Evolutionary conservation across 2,797 vertebrate genomes (phyloP).

Genomic region (Acanthiza pusilla): DNA sequence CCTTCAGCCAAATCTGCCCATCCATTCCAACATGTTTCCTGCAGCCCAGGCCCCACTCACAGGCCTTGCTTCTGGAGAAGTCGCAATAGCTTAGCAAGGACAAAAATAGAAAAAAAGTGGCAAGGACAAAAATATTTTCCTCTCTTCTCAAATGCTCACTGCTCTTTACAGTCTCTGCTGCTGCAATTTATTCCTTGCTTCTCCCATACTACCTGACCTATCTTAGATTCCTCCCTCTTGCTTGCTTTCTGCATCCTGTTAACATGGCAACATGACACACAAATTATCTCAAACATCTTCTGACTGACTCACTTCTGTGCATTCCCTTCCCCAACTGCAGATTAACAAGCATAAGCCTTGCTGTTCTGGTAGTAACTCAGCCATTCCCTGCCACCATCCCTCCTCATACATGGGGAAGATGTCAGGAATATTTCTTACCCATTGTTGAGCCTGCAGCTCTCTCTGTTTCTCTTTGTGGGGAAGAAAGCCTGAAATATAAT

Average conservation of each 20-base stretch:
- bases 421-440: background rate
- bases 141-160: background rate
- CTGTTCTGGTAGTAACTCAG: background rate
- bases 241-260: background rate
- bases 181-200: background rate
- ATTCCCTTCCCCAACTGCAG: background rate
- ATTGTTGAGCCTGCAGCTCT: background rate
- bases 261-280: background rate
- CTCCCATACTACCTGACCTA: background rate
- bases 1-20: background rate
- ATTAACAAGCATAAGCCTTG: background rate
- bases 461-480: background rate
- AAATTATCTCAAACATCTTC: background rate
- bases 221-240: background rate
- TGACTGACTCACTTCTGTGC: background rate
- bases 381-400: background rate
- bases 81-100: background rate
- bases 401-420: background rate
- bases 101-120: background rate
- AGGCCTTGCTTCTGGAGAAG: background rate
- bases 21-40: background rate
- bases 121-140: background rate
- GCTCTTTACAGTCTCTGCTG: background rate
- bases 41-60: background rate
- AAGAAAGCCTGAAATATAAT: background rate